These are phyloP conservation scores for Apis dorsata DNA, from an alignment of 1,140 invertebrate genomes.

Conservation along the genomic window DNA sequence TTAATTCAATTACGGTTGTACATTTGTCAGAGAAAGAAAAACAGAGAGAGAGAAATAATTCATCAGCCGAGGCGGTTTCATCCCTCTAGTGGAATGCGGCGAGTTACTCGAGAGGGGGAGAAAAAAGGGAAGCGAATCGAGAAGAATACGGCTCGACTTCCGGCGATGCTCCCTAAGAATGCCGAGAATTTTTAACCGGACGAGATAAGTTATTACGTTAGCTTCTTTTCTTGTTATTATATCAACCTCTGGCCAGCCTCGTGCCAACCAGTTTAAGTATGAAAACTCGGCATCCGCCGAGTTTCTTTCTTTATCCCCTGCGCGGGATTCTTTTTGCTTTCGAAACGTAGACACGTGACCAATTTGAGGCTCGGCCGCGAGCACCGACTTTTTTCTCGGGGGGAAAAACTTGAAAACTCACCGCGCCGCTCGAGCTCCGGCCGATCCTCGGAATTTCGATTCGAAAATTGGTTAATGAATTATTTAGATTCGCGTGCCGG, in stretches of 20 bases:
- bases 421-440: too few relatives aligned
- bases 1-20: conserved; percentile 2
- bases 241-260: not conserved
- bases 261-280: not conserved
- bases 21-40: not conserved
- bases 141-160: not conserved
- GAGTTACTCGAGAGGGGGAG: not conserved
- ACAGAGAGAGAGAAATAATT: conserved; percentile 3
- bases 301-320: too few relatives aligned
- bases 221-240: conserved; percentile 8
- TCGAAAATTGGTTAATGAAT: too few relatives aligned
- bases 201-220: conserved; percentile 21
- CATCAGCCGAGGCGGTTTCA: not conserved
- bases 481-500: too few relatives aligned
- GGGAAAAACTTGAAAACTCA: too few relatives aligned
- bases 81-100: not conserved
- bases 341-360: too few relatives aligned
- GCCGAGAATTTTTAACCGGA: conserved; percentile 10
- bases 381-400: too few relatives aligned
- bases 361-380: too few relatives aligned
- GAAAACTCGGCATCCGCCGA: too few relatives aligned
- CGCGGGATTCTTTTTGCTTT: too few relatives aligned
- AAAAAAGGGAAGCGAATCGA: not conserved
- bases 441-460: too few relatives aligned
- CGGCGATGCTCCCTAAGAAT: not conserved